These are phyloP conservation scores for Otus sunia DNA, from an alignment of 2,113 vertebrate genomes.

Conservation along the genomic window DNA sequence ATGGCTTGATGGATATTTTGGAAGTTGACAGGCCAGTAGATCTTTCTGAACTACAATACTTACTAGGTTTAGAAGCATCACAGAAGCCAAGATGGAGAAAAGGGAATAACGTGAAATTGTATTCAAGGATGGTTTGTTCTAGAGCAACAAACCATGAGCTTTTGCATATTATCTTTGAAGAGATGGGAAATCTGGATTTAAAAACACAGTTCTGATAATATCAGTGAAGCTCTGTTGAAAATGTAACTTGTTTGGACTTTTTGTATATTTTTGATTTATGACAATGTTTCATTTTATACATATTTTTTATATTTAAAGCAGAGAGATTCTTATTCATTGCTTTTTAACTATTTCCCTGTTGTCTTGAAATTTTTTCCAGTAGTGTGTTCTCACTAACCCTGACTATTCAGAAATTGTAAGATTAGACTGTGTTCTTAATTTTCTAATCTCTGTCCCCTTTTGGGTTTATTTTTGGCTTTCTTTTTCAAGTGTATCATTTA, in stretches of 20 bases:
- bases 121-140: neutral
- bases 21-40: constrained; percentile 25
- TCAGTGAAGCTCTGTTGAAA: neutral
- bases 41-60: constrained; percentile 9
- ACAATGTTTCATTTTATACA: neutral
- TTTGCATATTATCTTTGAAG: neutral
- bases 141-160: neutral
- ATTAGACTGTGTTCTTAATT: neutral
- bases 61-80: neutral
- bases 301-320: neutral
- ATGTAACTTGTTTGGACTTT: neutral
- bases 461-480: neutral
- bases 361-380: neutral
- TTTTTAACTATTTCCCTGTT: neutral
- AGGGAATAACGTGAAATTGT: neutral
- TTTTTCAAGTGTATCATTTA: neutral
- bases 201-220: neutral
- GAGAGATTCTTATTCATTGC: neutral
- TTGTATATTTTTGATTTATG: neutral
- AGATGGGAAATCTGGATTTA: neutral
- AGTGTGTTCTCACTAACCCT: neutral
- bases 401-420: neutral
- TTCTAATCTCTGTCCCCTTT: neutral
- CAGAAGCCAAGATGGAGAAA: neutral
- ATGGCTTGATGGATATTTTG: constrained; percentile 33